Conservation (phyloP, 2,797 vertebrate genomes). For the Alca torda region DNA sequence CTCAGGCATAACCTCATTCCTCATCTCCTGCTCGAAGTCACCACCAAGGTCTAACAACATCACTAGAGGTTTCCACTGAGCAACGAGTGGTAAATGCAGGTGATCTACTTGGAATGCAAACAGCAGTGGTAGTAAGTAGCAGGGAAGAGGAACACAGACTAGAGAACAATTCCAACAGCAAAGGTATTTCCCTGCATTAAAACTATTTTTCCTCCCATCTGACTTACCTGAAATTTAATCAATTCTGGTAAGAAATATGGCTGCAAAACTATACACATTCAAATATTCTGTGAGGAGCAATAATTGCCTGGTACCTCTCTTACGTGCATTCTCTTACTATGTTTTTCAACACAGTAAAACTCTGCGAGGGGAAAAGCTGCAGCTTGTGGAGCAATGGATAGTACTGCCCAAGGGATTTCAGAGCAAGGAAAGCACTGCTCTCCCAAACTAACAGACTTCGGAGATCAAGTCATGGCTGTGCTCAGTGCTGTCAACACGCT, state of each 20-base stretch:
- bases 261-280: not conserved
- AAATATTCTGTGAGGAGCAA: not conserved
- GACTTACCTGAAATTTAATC: not conserved
- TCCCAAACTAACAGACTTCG: not conserved
- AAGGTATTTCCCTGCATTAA: not conserved
- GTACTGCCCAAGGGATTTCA: not conserved
- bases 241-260: not conserved
- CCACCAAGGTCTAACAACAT: not conserved
- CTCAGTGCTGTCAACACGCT: not conserved
- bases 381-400: not conserved
- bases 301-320: not conserved
- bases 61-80: conserved; percentile 4
- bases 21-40: not conserved
- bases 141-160: not conserved
- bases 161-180: not conserved
- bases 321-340: fast-evolving
- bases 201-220: not conserved
- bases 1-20: not conserved
- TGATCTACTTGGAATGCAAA: not conserved
- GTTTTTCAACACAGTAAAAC: not conserved
- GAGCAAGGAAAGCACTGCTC: not conserved
- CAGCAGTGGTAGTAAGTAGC: not conserved
- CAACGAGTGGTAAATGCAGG: not conserved
- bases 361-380: not conserved
- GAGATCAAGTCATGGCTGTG: not conserved